Evolutionary conservation across 2,888 invertebrate genomes (phyloP), one percentile per base, ranked within the genome.

Genomic region (Synergus umbraculus): DNA sequence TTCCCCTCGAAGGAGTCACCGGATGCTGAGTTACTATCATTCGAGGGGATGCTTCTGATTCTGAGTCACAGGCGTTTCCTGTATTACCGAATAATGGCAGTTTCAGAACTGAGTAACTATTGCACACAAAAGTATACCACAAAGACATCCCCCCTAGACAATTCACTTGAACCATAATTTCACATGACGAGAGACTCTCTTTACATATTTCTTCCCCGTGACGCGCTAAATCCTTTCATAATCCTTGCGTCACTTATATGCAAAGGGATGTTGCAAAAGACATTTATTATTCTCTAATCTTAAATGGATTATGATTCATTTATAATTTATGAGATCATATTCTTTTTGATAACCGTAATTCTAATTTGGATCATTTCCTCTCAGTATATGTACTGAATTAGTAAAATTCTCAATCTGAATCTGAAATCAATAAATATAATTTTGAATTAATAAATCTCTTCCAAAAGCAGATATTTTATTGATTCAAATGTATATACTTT

Each of bases 121-220:
- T 54, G 49, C 73, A 54, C 73, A 73, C 29, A 73, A 73, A 73
- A 73, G 54, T 73, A 54, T 73, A 73, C 73, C 73, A 44, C 54
- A 29, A 73, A 73, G 73, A 4, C 54, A 54, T 41, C 54, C 54
- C 73, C n/a, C 37, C 49, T 73, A 18, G 37, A 73, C 54, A 54
- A 73, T 73, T 73, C 73, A 4, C 37, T 67, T 49, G 9, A n/a
- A 29, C 5, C 37, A 73, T 73, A 41, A 73, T 73, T 73, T 73
- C 69, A 54, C 29, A 73, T 54, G 73, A 73, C 22, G 22, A n/a
- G 46, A 49, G 73, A 73, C 73, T 54, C 73, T 73, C 60, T 73
- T 73, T 73, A 73, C n/a, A n/a, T n/a, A 73, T 54, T 73, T 37
- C 54, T 73, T 49, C 54, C 37, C 37, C 22, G 46, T 49, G 29